Conservation (phyloP, 2,888 invertebrate species). For the Eristalinus aeneus region DNA sequence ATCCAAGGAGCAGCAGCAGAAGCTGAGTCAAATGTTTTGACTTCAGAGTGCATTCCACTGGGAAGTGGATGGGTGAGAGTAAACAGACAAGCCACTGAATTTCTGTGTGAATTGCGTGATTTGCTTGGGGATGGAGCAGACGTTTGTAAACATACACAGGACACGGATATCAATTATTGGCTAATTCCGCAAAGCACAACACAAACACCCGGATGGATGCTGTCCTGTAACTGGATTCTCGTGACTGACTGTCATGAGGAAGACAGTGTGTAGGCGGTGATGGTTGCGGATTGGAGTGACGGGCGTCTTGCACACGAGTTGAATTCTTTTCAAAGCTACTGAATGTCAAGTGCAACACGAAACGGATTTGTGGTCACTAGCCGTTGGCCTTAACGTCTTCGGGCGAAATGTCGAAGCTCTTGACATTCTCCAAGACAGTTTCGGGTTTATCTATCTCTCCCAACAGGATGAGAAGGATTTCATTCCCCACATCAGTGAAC, state of each 20-base stretch:
- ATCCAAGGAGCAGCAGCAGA: not conserved
- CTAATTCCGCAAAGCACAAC: not conserved
- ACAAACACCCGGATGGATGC: not conserved
- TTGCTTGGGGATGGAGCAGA: not conserved
- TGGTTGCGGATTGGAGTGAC: too few relatives aligned
- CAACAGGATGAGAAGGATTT: too few relatives aligned
- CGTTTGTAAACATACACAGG: not conserved
- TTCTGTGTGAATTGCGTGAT: not conserved
- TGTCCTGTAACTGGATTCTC: not conserved
- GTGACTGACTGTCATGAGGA: not conserved
- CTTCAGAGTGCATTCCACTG: conserved; percentile 3
- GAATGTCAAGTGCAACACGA: not conserved
- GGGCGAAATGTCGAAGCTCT: not conserved
- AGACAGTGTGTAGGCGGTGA: not conserved
- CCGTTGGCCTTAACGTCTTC: not conserved
- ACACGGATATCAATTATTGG: not conserved
- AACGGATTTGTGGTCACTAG: not conserved
- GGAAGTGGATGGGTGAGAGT: not conserved
- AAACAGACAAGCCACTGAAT: not conserved
- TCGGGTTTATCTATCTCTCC: too few relatives aligned
- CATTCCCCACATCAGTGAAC: too few relatives aligned
- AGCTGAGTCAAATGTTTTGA: conserved; percentile 54
- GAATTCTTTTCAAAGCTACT: not conserved
- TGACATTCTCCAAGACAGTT: not conserved
- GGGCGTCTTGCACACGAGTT: not conserved